Base-by-base conservation (phyloP, 2,797 vertebrate genomes). In the Botia almorhae region DNA sequence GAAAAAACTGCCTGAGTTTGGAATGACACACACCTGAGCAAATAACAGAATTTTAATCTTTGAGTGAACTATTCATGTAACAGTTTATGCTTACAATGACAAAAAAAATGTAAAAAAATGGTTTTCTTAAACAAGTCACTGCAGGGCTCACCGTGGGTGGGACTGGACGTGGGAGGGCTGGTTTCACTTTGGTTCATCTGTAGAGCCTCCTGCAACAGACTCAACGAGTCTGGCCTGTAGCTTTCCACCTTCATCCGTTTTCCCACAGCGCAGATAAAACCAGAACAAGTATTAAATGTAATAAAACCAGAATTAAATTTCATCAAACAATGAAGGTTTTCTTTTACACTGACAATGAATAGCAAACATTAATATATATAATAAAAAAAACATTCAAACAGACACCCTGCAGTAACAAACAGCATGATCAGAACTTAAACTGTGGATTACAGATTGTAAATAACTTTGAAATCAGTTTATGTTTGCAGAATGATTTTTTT, bases 121-220 rank as follows among this genome's bases (percentile, higher is more conserved):
- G n/a, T 69, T 46, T 2, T 71, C 29, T 29, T 5, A 50, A 76
- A 70, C 56, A 29, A 48, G 23, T 50, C 39, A 29, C 84, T 67
- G 72, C 88, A 87, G 92, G 90, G 90, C 91, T 93, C 89, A 76
- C 90, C 91, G 33, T 91, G 90, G 60, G 87, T 23, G 69, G 78
- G 61, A 84, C 87, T 89, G 68, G 90, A 89, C 70, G 76, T 74
- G 21, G 69, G 3, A 48, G 87, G 87, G 63, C 84, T 92, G 82
- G 89, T 91, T 82, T 86, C 91, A 63, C 88, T 84, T 1, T 76
- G 88, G 43, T 91, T 89, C 87, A 94, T 93, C 89, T 94, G 94
- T 85, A 95, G 87, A 53, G 92, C 94, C 71, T 94, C 94, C 82
- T 93, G 93, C 85, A 95, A 92, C 36, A 95, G 88, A 69, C 72